These are phyloP conservation scores for Luscinia luscinia DNA, from an alignment of 2,797 vertebrate species.

Conservation along the genomic window DNA sequence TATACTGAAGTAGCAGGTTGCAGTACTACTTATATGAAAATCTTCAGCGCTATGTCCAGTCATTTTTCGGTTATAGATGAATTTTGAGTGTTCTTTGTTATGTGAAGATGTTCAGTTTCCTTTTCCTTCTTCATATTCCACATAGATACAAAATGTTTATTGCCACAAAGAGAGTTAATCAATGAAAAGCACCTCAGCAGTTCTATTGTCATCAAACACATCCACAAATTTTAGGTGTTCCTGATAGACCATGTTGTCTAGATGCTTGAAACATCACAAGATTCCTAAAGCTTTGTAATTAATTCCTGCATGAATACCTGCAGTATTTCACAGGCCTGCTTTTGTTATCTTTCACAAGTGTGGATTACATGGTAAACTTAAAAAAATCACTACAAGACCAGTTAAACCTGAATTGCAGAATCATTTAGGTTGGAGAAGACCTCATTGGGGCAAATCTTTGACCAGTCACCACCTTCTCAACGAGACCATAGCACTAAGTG, in stretches of 20 bases:
- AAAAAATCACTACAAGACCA: not conserved
- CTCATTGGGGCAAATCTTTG: not conserved
- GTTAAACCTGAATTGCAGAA: not conserved
- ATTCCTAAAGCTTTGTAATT: not conserved
- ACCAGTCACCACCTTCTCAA: not conserved
- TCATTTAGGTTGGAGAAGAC: not conserved
- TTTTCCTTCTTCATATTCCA: not conserved
- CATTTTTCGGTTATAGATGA: not conserved
- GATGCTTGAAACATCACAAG: not conserved
- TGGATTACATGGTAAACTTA: not conserved
- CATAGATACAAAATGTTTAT: not conserved
- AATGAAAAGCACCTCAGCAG: not conserved
- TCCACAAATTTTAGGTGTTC: not conserved
- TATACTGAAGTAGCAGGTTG: not conserved
- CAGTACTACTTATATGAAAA: not conserved
- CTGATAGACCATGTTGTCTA: not conserved
- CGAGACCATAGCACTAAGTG: not conserved
- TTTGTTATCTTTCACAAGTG: not conserved
- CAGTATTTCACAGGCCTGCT: not conserved
- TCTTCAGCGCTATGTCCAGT: not conserved
- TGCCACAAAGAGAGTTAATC: not conserved
- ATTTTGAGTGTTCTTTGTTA: not conserved
- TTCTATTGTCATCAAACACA: not conserved
- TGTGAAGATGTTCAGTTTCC: not conserved
- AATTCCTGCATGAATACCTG: not conserved